Percentiles rank a stretch among this genome's conserved stretches.
These are phyloP conservation scores for Dendronephthya gigantea DNA, from an alignment of 64 coral and sea anemone species.

Conservation along the genomic window DNA sequence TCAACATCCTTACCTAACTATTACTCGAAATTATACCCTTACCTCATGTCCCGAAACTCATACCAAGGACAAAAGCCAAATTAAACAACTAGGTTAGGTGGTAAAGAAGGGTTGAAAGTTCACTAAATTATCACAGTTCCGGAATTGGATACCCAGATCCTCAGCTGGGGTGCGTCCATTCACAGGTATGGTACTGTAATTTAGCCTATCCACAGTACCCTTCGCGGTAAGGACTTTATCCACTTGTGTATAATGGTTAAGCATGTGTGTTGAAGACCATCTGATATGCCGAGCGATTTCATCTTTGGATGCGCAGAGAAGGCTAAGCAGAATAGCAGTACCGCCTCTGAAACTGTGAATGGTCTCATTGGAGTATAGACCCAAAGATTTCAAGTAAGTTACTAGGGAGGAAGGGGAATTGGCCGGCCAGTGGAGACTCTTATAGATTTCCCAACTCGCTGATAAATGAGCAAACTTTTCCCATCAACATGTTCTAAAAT, in stretches of 20 bases:
- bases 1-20: too few species aligned
- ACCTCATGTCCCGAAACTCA: too few species aligned
- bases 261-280: constrained; percentile 35
- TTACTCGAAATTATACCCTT: too few species aligned
- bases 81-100: too few species aligned
- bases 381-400: constrained; percentile 9
- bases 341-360: constrained; percentile 43
- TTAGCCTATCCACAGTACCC: too few species aligned
- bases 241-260: constrained; percentile 32
- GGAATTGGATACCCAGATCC: too few species aligned
- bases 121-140: too few species aligned
- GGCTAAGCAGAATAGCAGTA: constrained; percentile 24
- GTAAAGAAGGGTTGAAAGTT: too few species aligned
- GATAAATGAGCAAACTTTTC: constrained; percentile 32
- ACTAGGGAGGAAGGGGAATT: constrained; percentile 24
- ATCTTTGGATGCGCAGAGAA: constrained; percentile 30
- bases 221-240: constrained; percentile 4
- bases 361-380: constrained; percentile 35
- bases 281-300: constrained; percentile 31
- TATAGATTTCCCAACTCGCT: constrained; percentile 32
- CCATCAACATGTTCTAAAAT: constrained; percentile 21
- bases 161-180: too few species aligned
- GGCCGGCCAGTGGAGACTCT: background rate
- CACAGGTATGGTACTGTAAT: too few species aligned
- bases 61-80: too few species aligned